These are phyloP conservation scores for Acleris holmiana DNA, from an alignment of 2,888 invertebrate species.

Conservation along the genomic window DNA sequence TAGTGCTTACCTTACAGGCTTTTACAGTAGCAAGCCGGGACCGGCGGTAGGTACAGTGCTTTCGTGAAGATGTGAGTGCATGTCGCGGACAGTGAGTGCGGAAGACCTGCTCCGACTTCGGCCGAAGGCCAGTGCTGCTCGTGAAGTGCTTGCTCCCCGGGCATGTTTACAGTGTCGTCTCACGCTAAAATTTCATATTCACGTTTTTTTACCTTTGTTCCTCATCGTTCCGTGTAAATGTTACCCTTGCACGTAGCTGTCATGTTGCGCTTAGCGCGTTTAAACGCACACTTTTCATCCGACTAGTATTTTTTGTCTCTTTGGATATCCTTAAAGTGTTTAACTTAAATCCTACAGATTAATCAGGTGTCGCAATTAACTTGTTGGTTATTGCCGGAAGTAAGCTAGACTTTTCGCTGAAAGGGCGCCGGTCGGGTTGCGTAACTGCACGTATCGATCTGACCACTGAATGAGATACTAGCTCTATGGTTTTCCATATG, in stretches of 20 bases:
- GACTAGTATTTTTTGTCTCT: conserved; percentile 9
- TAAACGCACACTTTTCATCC: conserved; percentile 13
- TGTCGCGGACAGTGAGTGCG: conserved; percentile 69
- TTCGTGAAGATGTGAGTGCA: conserved; percentile 77
- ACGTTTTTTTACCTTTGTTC: conserved; percentile 65
- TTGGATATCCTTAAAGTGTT: conserved; percentile 18
- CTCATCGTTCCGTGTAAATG: conserved; percentile 25
- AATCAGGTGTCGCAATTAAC: not conserved
- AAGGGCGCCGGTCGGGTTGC: conserved; percentile 74
- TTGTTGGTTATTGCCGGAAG: conserved; percentile 24
- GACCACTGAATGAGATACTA: conserved; percentile 68
- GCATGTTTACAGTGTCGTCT: conserved; percentile 50
- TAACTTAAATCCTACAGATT: not conserved
- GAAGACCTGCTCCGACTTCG: conserved; percentile 51
- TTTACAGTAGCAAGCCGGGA: conserved; percentile 63
- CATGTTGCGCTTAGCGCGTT: conserved; percentile 9
- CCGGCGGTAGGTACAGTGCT: conserved; percentile 64
- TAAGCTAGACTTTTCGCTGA: conserved; percentile 32
- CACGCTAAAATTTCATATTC: conserved; percentile 54
- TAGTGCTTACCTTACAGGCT: conserved; percentile 73
- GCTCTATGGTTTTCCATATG: conserved; percentile 58
- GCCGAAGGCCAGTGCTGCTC: conserved; percentile 47
- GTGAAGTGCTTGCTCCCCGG: conserved; percentile 60
- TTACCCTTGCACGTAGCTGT: conserved; percentile 29
- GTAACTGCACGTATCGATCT: conserved; percentile 81